Base-by-base conservation (phyloP, 2,888 invertebrate species). In the Anorthoa munda region DNA sequence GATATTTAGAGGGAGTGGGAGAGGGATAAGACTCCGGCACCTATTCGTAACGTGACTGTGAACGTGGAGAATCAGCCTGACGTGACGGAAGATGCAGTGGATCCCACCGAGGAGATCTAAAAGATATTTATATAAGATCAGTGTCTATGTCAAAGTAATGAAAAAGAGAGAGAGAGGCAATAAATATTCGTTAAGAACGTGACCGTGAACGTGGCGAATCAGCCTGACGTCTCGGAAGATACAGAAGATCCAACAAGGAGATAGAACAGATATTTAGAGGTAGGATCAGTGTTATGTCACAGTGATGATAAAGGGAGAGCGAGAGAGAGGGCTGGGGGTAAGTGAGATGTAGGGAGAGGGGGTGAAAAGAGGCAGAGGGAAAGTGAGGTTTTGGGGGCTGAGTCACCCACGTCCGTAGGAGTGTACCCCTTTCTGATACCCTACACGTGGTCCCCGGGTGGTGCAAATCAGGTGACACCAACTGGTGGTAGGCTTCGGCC, bases 191-290 rank as follows among this genome's bases (percentile, higher is more conserved):
- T 2, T 7, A 50, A 18, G 26, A 26, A 82, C 5, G 80, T 76
- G 55, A 84, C 85, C 0, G 31, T 18, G 21, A 74, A 68, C 9
- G 58, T 18, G 4, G 83, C 87, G 4, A 18, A 46, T 13, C 87
- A 85, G 1, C 89, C 93, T 0, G 93, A 94, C 26, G 66, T 92
- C 55, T 94, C 95, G 0, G 92, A 94, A 0, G 93, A 94, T 13
- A 76, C 89, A 0, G 93, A 95, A 0, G 94, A 95, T 1, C 93
- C 7, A 94, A 95, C 0, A 95, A 95, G 51, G 94, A 94, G 66
- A 88, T 95, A 0, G 95, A 95, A 72, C 95, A 95, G 80, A 95
- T 96, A 92, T 96, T 95, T 79, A 93, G 91, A 91, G 95, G 95
- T 94, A 73, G 66, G 59, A 31, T 31, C 31, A 31, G 7, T 31